These are phyloP conservation scores for Anabacerthia variegaticeps DNA, from an alignment of 2,797 vertebrate genomes.

Conservation along the genomic window DNA sequence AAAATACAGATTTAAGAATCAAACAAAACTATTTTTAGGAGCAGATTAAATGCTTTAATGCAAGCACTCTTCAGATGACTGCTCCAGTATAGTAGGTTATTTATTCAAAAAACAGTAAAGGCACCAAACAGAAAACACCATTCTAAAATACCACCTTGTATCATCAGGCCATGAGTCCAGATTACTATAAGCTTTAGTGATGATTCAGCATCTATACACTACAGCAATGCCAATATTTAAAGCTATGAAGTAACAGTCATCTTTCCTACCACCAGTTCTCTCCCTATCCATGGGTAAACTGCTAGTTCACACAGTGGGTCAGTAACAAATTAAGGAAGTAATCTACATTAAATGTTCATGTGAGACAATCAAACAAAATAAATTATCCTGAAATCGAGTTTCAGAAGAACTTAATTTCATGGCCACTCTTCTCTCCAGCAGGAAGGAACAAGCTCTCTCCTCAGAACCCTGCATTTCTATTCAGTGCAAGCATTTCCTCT, in stretches of 20 bases:
- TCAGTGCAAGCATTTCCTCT: not conserved
- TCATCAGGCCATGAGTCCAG: not conserved
- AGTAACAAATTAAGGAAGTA: not conserved
- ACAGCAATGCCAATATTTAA: not conserved
- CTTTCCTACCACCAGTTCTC: not conserved
- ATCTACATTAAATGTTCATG: not conserved
- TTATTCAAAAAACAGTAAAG: not conserved
- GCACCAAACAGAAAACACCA: not conserved
- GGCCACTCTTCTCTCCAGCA: not conserved
- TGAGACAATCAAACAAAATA: not conserved
- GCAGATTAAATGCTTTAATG: not conserved
- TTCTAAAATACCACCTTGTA: not conserved
- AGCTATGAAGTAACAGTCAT: not conserved
- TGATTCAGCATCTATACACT: not conserved
- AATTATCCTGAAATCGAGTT: not conserved
- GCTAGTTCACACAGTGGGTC: not conserved
- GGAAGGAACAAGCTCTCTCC: not conserved
- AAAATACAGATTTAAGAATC: not conserved
- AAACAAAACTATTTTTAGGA: not conserved
- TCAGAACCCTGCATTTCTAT: not conserved
- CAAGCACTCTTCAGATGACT: not conserved
- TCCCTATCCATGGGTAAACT: not conserved
- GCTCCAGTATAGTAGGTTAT: not conserved
- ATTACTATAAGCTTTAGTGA: not conserved
- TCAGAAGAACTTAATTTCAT: not conserved